These are phyloP conservation scores for Stigmatopora nigra DNA, from an alignment of 2,113 vertebrate species.

Conservation along the genomic window DNA sequence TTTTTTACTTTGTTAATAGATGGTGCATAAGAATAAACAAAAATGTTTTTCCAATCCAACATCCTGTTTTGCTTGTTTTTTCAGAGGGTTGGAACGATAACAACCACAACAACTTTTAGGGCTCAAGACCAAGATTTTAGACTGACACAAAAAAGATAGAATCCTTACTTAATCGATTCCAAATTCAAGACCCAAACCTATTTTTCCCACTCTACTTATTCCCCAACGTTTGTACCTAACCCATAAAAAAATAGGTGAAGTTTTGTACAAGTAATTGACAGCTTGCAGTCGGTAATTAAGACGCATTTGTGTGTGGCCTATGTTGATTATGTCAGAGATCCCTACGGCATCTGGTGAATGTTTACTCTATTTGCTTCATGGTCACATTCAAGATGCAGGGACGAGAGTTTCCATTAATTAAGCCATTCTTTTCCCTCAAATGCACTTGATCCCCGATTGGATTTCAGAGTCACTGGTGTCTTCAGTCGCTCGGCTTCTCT, in stretches of 20 bases:
- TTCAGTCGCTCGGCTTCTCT: constrained; percentile 15
- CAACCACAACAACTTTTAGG: too few species aligned
- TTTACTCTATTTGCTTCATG: neutral
- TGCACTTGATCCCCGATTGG: neutral
- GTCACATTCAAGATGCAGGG: neutral
- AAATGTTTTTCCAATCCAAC: too few species aligned
- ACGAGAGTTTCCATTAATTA: neutral
- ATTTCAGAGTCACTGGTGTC: constrained; percentile 15
- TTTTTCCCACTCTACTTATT: too few species aligned
- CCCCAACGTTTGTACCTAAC: too few species aligned
- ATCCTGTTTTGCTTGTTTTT: too few species aligned
- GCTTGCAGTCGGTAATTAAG: neutral
- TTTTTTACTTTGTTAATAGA: too few species aligned
- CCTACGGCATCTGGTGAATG: neutral
- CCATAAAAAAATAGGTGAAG: neutral
- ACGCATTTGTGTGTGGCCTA: neutral
- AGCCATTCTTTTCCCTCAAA: neutral
- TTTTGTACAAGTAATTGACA: neutral
- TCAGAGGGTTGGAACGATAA: too few species aligned
- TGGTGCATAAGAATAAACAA: too few species aligned
- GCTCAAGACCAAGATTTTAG: too few species aligned
- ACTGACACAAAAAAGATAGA: too few species aligned
- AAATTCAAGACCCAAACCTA: too few species aligned
- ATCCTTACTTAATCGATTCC: too few species aligned
- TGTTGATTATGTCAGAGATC: constrained; percentile 3